These are phyloP conservation scores for Trypoxylon attenuatum DNA, from an alignment of 2,888 invertebrate genomes.

Conservation along the genomic window DNA sequence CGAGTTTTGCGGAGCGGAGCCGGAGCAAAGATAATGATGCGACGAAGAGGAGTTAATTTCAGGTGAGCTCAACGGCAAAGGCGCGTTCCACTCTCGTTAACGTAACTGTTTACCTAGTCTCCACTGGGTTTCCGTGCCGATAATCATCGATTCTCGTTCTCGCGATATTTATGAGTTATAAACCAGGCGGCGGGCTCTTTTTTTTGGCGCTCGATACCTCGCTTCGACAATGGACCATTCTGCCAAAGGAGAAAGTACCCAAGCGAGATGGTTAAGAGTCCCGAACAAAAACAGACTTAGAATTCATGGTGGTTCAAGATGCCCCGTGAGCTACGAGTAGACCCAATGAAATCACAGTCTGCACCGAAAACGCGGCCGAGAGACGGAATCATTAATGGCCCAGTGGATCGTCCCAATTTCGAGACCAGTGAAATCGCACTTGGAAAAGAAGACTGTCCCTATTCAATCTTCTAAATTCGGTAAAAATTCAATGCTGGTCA, in stretches of 20 bases:
- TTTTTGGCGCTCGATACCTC: neutral
- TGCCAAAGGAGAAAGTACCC: neutral
- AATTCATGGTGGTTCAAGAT: too few species aligned
- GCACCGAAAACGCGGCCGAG: too few species aligned
- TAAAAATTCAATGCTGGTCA: too few species aligned
- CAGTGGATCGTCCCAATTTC: too few species aligned
- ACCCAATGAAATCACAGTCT: too few species aligned
- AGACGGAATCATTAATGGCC: too few species aligned
- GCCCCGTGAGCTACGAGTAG: too few species aligned
- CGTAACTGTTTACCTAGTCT: neutral
- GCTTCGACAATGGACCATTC: neutral
- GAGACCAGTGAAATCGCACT: too few species aligned
- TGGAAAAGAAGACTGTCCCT: too few species aligned
- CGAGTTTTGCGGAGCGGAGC: conserved; percentile 19
- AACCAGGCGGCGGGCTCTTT: neutral
- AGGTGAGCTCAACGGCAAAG: neutral
- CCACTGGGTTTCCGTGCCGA: neutral
- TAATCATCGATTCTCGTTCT: neutral
- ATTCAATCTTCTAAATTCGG: too few species aligned
- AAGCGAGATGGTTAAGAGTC: too few species aligned
- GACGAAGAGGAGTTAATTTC: conserved; percentile 10
- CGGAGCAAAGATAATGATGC: conserved; percentile 5
- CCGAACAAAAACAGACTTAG: neutral
- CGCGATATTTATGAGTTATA: neutral
- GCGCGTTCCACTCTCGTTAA: neutral